A percentile compares a stretch with the other conserved stretches of the same genome.
Conservation (phyloP, 2,113 vertebrate genomes). For the Gallinago jamesoni region DNA sequence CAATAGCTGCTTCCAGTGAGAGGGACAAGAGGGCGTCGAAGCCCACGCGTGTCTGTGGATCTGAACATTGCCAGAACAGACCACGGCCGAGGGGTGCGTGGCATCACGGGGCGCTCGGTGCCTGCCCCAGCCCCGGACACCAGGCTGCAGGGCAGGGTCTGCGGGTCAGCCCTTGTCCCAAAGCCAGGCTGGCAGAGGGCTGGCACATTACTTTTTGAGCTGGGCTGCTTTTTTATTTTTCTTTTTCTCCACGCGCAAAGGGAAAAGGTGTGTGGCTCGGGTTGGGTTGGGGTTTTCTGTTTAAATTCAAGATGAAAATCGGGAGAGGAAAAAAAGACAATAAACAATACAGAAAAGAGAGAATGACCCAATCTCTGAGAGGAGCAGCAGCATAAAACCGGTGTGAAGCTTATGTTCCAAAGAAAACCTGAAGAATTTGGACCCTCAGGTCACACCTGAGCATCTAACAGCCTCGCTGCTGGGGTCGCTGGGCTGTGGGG, state of each 20-base stretch:
- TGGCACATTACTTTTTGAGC: neutral
- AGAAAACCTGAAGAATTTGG: too few species aligned
- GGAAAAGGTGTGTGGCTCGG: neutral
- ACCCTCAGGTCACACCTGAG: neutral
- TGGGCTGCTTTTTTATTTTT: neutral
- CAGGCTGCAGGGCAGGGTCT: neutral
- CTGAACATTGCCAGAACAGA: neutral
- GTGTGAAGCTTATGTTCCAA: too few species aligned
- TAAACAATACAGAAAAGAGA: neutral
- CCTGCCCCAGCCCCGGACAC: too few species aligned
- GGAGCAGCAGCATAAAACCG: too few species aligned
- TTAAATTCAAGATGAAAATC: neutral
- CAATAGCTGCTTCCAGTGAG: neutral
- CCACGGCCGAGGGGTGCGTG: fast-evolving
- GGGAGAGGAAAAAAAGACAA: neutral
- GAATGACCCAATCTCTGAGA: neutral
- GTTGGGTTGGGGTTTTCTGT: neutral
- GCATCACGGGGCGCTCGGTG: too few species aligned
- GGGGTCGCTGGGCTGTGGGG: too few species aligned
- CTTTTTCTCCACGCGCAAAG: neutral
- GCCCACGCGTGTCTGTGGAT: neutral
- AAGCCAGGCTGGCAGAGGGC: neutral
- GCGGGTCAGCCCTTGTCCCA: neutral
- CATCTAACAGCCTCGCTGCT: neutral
- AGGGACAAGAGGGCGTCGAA: neutral